Percentiles rank a stretch among this genome's conserved stretches.
These are phyloP conservation scores for Abscondita cerata DNA, from an alignment of 2,888 invertebrate genomes.

Conservation along the genomic window DNA sequence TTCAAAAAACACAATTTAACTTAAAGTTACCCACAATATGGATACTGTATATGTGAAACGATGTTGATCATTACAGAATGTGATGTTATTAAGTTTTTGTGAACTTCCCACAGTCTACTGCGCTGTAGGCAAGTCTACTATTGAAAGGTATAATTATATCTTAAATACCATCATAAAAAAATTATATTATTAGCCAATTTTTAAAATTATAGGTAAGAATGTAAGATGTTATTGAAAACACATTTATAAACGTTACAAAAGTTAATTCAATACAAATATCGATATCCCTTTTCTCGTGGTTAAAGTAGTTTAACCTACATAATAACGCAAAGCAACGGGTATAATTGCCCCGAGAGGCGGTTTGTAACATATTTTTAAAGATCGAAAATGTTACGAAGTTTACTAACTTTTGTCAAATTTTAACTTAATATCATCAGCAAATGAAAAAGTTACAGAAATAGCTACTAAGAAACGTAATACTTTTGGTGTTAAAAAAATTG, in stretches of 20 bases:
- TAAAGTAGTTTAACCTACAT: neutral
- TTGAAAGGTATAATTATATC: neutral
- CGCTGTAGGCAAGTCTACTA: constrained; percentile 4
- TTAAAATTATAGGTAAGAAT: constrained; percentile 2
- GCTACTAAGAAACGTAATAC: no score
- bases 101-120: neutral
- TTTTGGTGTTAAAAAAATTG: no score
- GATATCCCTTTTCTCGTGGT: no score
- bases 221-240: constrained; percentile 1
- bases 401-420: neutral
- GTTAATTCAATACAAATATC: no score
- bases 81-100: constrained; percentile 2
- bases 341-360: neutral
- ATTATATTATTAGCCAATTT: constrained; percentile 10
- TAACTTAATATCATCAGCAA: no score
- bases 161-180: neutral
- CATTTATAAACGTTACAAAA: constrained; percentile 2
- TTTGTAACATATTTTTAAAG: neutral
- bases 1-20: no score
- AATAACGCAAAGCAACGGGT: no score
- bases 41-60: no score
- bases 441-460: no score
- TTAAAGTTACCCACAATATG: no score
- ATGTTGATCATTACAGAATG: neutral
- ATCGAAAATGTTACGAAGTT: constrained; percentile 1